A percentile compares a stretch with the other conserved stretches of the same genome.
These are phyloP conservation scores for Caenorhabditis virilis DNA, from an alignment of 2,888 invertebrate genomes.

Conservation along the genomic window DNA sequence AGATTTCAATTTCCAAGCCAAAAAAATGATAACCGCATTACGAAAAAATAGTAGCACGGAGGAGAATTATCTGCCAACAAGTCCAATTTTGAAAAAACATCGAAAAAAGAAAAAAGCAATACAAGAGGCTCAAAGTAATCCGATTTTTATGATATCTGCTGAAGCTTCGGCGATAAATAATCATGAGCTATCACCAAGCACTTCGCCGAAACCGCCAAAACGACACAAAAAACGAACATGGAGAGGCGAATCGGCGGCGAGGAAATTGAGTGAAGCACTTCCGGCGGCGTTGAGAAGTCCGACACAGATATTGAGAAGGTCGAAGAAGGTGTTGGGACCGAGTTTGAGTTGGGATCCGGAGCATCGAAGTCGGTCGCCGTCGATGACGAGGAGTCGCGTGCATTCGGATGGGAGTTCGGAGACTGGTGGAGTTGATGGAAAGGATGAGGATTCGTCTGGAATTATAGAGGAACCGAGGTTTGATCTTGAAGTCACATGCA, in stretches of 20 bases:
- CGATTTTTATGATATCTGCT: slow-evolving; percentile 29
- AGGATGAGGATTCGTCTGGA: slow-evolving; percentile 28
- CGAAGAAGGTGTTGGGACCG: slow-evolving; percentile 61
- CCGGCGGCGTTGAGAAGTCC: slow-evolving; percentile 53
- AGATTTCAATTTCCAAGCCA: too few species aligned
- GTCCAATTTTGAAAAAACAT: slow-evolving; percentile 25
- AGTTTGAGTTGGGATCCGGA: slow-evolving; percentile 65
- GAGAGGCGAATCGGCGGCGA: slow-evolving; percentile 41
- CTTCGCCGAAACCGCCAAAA: slow-evolving; percentile 28
- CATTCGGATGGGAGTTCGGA: slow-evolving; percentile 48
- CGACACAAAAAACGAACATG: slow-evolving; percentile 33
- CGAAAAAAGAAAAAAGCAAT: slow-evolving; percentile 41
- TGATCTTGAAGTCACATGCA: slow-evolving; percentile 45
- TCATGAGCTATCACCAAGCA: slow-evolving; percentile 15
- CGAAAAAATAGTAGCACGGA: slow-evolving; percentile 35
- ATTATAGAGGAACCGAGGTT: slow-evolving; percentile 49
- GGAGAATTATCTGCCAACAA: slow-evolving; percentile 22
- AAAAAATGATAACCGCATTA: slow-evolving; percentile 35
- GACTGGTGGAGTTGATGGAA: slow-evolving; percentile 23
- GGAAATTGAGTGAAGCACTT: slow-evolving; percentile 46
- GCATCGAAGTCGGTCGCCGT: slow-evolving; percentile 43
- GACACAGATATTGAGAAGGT: slow-evolving; percentile 43
- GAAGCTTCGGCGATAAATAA: slow-evolving; percentile 8
- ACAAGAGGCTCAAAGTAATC: slow-evolving; percentile 32
- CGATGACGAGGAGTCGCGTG: slow-evolving; percentile 35